Evolutionary conservation across 2,888 invertebrate species (phyloP).

Genomic region (Slavum lentiscoides): DNA sequence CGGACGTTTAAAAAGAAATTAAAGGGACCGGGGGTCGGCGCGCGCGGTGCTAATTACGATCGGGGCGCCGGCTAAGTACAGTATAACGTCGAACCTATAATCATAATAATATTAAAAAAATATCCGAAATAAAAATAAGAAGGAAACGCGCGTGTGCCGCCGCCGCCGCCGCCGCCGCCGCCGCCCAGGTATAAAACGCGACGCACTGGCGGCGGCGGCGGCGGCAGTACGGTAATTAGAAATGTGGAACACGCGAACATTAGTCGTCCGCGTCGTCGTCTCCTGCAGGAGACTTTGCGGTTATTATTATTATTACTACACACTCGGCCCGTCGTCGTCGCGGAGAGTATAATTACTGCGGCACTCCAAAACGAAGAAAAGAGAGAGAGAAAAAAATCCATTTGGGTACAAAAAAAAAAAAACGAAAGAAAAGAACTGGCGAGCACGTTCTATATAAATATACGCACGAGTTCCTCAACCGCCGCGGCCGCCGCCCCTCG

Average conservation of each 20-base stretch:
- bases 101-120: slow-evolving; percentile 6
- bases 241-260: slow-evolving; percentile 50
- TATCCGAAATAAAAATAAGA: not conserved
- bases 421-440: no score
- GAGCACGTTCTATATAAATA: no score
- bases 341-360: not conserved
- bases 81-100: slow-evolving; percentile 36
- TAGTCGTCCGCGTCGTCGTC: slow-evolving; percentile 7
- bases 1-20: slow-evolving; percentile 43
- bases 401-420: not conserved
- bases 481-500: no score
- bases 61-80: slow-evolving; percentile 42
- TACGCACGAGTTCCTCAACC: not conserved
- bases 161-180: no score
- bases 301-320: slow-evolving; percentile 15
- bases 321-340: slow-evolving; percentile 6
- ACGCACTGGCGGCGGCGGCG: slow-evolving; percentile 8
- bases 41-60: slow-evolving; percentile 38
- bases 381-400: slow-evolving; percentile 1
- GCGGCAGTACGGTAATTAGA: slow-evolving; percentile 48
- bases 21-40: slow-evolving; percentile 31
- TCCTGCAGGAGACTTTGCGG: not conserved
- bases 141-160: no score
- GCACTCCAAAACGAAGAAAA: not conserved
- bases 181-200: not conserved